A percentile compares a stretch with the other conserved stretches of the same genome.
These are phyloP conservation scores for Brenthis ino DNA, from an alignment of 2,888 invertebrate genomes.

Conservation along the genomic window DNA sequence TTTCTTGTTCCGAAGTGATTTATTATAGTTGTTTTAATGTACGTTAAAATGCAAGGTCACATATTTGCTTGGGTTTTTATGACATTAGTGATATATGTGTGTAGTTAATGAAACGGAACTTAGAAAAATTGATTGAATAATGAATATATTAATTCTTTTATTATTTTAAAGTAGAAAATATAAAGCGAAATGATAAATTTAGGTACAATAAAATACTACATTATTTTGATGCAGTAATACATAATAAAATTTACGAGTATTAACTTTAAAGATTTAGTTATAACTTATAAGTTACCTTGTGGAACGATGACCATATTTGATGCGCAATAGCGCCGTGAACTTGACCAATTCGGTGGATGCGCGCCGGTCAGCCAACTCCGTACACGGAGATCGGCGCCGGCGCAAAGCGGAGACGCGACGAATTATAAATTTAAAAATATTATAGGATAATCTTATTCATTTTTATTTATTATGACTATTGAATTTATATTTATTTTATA, in stretches of 20 bases:
- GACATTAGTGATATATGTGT: slow-evolving; percentile 20
- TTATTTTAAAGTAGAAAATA: not conserved
- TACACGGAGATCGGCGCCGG: slow-evolving; percentile 35
- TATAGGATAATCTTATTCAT: not conserved
- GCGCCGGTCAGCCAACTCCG: slow-evolving; percentile 54
- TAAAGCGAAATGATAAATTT: too few relatives aligned
- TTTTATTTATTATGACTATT: not conserved
- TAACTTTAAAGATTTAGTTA: too few relatives aligned
- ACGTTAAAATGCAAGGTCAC: slow-evolving; percentile 40
- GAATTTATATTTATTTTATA: not conserved
- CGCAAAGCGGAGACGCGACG: slow-evolving; percentile 25
- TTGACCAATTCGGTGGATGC: slow-evolving; percentile 72
- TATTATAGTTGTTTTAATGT: slow-evolving; percentile 34
- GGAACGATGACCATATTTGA: slow-evolving; percentile 42
- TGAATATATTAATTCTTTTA: not conserved
- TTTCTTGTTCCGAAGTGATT: slow-evolving; percentile 40
- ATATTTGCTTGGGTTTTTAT: slow-evolving; percentile 31
- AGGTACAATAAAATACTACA: too few relatives aligned
- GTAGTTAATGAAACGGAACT: slow-evolving; percentile 17
- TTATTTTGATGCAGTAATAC: too few relatives aligned
- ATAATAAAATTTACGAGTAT: too few relatives aligned
- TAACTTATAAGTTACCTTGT: slow-evolving; percentile 31
- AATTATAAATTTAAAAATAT: not conserved
- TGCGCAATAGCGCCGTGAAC: slow-evolving; percentile 62
- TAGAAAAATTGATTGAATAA: not conserved